Base-by-base conservation (phyloP, 2,113 vertebrate species). In the Salvelinus namaycush region DNA sequence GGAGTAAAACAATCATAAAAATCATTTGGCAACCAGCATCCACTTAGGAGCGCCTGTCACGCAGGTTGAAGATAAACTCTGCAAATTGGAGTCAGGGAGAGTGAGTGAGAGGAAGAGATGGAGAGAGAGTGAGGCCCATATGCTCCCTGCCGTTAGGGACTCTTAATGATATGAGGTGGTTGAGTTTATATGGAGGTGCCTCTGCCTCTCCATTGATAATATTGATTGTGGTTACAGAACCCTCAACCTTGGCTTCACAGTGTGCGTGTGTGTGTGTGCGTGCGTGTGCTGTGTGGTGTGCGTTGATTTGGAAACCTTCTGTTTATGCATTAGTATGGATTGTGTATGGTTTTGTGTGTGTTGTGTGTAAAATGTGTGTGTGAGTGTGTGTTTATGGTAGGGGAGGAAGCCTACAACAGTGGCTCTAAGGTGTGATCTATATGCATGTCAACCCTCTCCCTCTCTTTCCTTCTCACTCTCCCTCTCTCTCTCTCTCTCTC, bases 1-100 rank as follows among this genome's bases (percentile, higher is more conserved):
- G 89, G 93, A 92, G 95, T 95, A 95, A 95, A 97, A 94, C 93
- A 95, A 96, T 96, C 95, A 95, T 96, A 96, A 95, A 97, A 96
- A 96, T 84, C 93, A 93, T 96, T 95, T 97, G 96, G 95, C 95
- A 94, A 94, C 93, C 90, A 92, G 93, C 94, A 94, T 93, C 94
- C 93, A 95, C 95, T 97, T 95, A 95, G 95, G 92, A 96, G 91
- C 92, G 95, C 93, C 95, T 95, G 95, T 96, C 94, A 96, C 94
- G 93, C 92, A 94, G 93, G 91, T 94, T 87, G 93, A 95, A 96
- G 94, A 96, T 96, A 96, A 96, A 97, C 92, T 95, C 80, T 83
- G 88, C 91, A 95, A 96, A 96, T 95, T 95, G 49, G 49, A 22
- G 11, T 31, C 9, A 8, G 26, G 64, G 64, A 54, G 26, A 54